phyloP scores from a whole-genome alignment of 2,888 invertebrate species.

The Lasioglossum zephyrum region DNA sequence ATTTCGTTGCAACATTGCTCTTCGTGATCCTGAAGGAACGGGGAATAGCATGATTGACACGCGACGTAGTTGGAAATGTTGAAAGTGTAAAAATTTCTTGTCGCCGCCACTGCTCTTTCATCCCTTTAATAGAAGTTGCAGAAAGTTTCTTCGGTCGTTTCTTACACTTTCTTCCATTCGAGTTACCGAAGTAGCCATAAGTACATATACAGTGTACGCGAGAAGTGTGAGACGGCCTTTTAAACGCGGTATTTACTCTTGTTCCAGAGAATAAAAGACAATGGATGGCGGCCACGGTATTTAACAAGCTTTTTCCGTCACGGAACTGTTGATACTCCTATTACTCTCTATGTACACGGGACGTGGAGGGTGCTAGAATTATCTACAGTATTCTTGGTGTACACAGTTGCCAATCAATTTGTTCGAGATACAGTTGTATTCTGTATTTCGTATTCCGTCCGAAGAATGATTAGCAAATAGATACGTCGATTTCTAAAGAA shows the following conservation, averaged over 20 bases:
- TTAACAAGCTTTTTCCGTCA: conserved; percentile 15
- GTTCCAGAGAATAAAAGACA: conserved; percentile 6
- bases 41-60: background rate
- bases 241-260: conserved; percentile 7
- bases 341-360: background rate
- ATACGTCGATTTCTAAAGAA: no score
- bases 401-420: background rate
- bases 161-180: conserved; percentile 28
- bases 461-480: no score
- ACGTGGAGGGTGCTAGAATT: background rate
- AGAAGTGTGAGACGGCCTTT: background rate
- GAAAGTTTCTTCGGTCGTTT: conserved; percentile 19
- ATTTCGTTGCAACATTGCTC: background rate
- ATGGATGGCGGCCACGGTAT: background rate
- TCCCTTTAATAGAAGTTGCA: conserved; percentile 11
- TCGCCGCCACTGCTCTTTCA: conserved; percentile 9
- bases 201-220: conserved; percentile 19
- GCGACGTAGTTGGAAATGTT: background rate
- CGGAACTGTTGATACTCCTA: conserved; percentile 10
- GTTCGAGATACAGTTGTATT: background rate
- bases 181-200: background rate
- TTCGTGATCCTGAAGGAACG: background rate
- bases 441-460: background rate
- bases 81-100: conserved; percentile 3
- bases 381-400: background rate